Base-by-base conservation (phyloP, 1,140 invertebrate species). In the Macrobrachium nipponense region DNA sequence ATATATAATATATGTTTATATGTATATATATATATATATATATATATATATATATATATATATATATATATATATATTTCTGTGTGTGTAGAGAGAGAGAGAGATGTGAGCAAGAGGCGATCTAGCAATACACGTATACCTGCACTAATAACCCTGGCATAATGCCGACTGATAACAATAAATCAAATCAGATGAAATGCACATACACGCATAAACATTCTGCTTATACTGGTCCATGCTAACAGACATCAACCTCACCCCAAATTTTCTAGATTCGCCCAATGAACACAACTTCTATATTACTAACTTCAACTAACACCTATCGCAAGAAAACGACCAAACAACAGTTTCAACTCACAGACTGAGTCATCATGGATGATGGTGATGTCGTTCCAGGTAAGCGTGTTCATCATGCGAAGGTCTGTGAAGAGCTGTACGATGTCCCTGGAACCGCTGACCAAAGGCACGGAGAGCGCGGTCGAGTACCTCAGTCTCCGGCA, bases 401-500 rank as follows among this genome's bases (percentile, higher is more conserved):
- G 91, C 17, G 92, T 91, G 66, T 93, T 91, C 10, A 91, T 91
- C 7, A 93, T 93, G 86, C 95, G 92, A 18, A 96, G 91, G 91
- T 96, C 96, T 0, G 95, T 91, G 15, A 96, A 90, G 8, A 96
- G 91, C 91, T 96, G 96, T 0, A 95, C 93, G 62, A 96, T 90
- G 91, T 96, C 96, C 72, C 94, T 92, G 5, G 95, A 94, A 5
- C 91, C 91, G 2, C 91, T 90, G 6, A 94, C 90, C 75, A 95
- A 90, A 0, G 96, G 95, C 44, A 96, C 92, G 62, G 94, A 95
- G n/a, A 96, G 91, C 2, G 94, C 95, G 7, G 93, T 91, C 36
- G 92, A 90, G 0, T 91, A 88, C 0, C 94, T 94, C 81, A 96
- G 90, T 73, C 96, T 92, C 0, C 95, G 94, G 91, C 96, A 96